These are phyloP conservation scores for Leptodactylus fallax DNA, from an alignment of 2,797 vertebrate genomes.

Conservation along the genomic window DNA sequence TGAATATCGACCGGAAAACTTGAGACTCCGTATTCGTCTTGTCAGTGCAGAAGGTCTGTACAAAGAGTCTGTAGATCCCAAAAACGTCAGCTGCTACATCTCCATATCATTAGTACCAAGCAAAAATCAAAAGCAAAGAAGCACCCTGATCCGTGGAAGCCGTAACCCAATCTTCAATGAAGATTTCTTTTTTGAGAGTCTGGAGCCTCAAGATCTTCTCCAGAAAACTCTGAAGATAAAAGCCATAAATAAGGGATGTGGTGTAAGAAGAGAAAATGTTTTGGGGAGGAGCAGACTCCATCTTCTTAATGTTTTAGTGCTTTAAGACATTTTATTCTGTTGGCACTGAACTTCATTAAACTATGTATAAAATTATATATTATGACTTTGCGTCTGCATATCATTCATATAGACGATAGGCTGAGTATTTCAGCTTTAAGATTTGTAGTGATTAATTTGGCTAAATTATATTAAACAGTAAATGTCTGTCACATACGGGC, in stretches of 20 bases:
- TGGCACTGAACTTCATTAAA: constrained; percentile 23
- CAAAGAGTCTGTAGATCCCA: constrained; percentile 76
- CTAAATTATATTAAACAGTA: neutral
- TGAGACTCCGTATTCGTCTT: constrained; percentile 79
- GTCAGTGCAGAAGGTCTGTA: constrained; percentile 82
- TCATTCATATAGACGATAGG: neutral
- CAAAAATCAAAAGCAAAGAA: constrained; percentile 84
- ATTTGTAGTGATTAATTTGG: neutral
- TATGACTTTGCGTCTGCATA: constrained; percentile 8
- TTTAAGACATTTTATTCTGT: constrained; percentile 18
- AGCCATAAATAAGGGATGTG: constrained; percentile 84
- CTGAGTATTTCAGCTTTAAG: no score
- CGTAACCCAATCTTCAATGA: constrained; percentile 85
- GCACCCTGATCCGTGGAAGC: constrained; percentile 83
- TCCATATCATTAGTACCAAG: constrained; percentile 80
- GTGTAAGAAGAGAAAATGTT: constrained; percentile 74
- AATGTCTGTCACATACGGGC: no score
- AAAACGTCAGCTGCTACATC: constrained; percentile 83
- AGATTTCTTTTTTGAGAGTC: constrained; percentile 83
- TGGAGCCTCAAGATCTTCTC: constrained; percentile 76
- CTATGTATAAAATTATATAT: neutral
- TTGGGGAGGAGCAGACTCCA: constrained; percentile 48
- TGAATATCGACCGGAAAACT: constrained; percentile 80
- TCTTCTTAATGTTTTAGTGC: constrained; percentile 48
- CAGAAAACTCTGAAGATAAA: constrained; percentile 79